phyloP scores from a whole-genome alignment of 2,797 vertebrate species.

The Dicrostonyx torquatus region DNA sequence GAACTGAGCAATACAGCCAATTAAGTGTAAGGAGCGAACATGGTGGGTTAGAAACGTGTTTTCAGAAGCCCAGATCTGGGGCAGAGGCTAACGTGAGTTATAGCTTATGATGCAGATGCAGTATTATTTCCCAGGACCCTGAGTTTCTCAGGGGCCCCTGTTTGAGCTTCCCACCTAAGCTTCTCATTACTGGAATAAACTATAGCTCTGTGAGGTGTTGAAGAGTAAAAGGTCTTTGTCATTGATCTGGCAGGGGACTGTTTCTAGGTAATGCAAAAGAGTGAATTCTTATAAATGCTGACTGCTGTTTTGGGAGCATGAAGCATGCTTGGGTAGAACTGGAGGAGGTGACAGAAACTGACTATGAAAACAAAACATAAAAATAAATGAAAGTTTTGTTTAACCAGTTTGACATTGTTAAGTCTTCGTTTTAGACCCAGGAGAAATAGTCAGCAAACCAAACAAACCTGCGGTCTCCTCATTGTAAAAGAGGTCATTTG shows the following conservation, averaged over 20 bases:
- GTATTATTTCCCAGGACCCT: not conserved
- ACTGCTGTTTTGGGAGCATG: not conserved
- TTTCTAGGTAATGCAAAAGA: not conserved
- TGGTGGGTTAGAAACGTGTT: not conserved
- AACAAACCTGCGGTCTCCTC: not conserved
- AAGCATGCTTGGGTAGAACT: not conserved
- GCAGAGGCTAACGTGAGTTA: not conserved
- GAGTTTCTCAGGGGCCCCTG: not conserved
- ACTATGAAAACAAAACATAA: not conserved
- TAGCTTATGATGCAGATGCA: not conserved
- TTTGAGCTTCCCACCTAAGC: not conserved
- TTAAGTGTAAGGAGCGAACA: slow-evolving; percentile 35
- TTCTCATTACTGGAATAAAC: not conserved
- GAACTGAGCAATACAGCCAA: slow-evolving; percentile 6
- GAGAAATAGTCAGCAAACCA: not conserved
- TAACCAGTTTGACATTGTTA: not conserved
- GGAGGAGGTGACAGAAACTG: not conserved
- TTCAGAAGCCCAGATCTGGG: slow-evolving; percentile 21
- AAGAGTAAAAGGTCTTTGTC: slow-evolving; percentile 14
- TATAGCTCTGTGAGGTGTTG: not conserved
- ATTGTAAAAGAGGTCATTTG: not conserved
- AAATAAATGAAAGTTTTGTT: not conserved
- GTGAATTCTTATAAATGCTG: not conserved
- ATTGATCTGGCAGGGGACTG: not conserved
- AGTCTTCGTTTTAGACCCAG: not conserved